Conservation (phyloP, 2,113 vertebrate species). For the Psilopsiagon aymara region DNA sequence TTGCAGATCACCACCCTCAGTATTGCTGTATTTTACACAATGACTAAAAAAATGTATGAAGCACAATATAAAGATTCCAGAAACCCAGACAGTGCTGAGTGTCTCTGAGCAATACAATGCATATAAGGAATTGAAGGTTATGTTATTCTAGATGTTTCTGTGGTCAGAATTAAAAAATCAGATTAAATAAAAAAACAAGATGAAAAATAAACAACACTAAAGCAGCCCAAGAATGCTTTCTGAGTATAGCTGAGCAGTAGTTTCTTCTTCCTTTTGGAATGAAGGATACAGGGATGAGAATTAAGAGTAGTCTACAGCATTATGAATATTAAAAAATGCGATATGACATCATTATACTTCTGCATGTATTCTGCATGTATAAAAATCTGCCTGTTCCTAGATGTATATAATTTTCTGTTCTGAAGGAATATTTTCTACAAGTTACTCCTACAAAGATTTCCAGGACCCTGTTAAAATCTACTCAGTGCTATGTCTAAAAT, state of each 20-base stretch:
- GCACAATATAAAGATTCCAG: background rate
- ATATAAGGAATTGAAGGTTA: background rate
- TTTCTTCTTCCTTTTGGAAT: background rate
- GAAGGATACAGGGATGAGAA: background rate
- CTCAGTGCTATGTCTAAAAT: background rate
- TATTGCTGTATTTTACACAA: conserved; percentile 16
- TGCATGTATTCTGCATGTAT: background rate
- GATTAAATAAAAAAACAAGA: background rate
- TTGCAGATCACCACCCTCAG: background rate
- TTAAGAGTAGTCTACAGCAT: background rate
- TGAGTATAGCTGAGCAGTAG: background rate
- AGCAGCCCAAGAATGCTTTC: background rate
- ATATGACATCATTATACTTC: background rate
- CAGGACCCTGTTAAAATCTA: background rate
- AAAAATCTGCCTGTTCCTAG: background rate
- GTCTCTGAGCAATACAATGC: background rate
- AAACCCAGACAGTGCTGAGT: background rate
- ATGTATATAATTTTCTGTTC: background rate
- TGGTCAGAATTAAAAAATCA: background rate
- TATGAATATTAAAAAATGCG: background rate
- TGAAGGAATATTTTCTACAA: background rate
- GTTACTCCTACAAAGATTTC: background rate
- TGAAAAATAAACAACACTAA: background rate
- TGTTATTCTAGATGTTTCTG: background rate
- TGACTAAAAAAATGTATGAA: background rate